phyloP scores from a whole-genome alignment of 2,113 vertebrate genomes.

The Isurus oxyrinchus region DNA sequence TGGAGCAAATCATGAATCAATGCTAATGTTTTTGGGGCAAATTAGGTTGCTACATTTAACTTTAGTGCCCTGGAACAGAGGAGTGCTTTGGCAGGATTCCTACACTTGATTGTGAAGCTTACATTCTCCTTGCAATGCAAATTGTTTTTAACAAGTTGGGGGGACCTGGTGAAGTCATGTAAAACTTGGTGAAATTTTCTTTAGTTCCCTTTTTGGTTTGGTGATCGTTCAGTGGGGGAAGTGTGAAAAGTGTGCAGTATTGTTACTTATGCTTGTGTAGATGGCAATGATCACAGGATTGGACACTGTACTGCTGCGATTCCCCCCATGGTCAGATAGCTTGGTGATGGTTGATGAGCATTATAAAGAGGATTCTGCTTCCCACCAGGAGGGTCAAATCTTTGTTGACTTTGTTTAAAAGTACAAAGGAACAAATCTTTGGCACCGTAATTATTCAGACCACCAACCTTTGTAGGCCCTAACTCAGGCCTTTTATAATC shows the following conservation, averaged over 20 bases:
- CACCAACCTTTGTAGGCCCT: too few species aligned
- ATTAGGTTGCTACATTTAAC: not conserved
- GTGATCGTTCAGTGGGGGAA: too few species aligned
- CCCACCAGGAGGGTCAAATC: too few species aligned
- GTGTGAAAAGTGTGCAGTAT: not conserved
- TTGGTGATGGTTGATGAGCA: not conserved
- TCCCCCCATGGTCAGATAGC: not conserved
- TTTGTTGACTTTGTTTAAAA: too few species aligned
- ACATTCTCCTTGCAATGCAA: not conserved
- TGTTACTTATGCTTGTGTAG: not conserved
- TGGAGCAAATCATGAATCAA: not conserved
- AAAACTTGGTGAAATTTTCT: not conserved
- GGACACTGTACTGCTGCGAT: not conserved
- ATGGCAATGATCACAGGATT: not conserved
- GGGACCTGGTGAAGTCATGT: not conserved
- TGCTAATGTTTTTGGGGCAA: not conserved
- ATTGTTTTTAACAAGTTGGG: not conserved
- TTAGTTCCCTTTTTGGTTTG: too few species aligned
- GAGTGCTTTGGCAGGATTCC: not conserved
- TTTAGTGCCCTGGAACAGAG: not conserved
- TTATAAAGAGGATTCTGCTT: not conserved
- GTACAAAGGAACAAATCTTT: too few species aligned
- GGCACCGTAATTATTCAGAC: too few species aligned
- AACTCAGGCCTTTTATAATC: too few species aligned
- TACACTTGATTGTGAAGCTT: not conserved